A percentile compares a stretch with the other conserved stretches of the same genome.
phyloP scores from a whole-genome alignment of 1,140 invertebrate species.

The Sycophaga agraensis region DNA sequence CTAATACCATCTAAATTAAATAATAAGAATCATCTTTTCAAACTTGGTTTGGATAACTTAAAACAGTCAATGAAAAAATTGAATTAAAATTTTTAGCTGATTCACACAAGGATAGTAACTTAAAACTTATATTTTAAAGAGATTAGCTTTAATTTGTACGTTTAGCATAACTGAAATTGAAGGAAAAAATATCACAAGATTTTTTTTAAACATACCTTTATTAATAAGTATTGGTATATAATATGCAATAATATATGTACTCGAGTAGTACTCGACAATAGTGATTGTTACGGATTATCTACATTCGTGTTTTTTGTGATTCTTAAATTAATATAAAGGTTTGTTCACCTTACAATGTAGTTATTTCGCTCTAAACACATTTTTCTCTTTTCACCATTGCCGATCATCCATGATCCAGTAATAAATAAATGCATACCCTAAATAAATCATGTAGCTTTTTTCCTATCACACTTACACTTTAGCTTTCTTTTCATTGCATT shows the following conservation, averaged over 20 bases:
- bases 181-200: too few species aligned
- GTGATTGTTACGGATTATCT: conserved; percentile 56
- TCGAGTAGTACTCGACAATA: conserved; percentile 54
- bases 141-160: too few species aligned
- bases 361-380: neutral
- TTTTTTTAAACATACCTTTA: conserved; percentile 35
- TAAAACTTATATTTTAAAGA: neutral
- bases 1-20: too few species aligned
- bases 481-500: neutral
- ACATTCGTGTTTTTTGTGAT: conserved; percentile 44
- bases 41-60: too few species aligned
- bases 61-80: too few species aligned
- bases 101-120: neutral
- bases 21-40: too few species aligned
- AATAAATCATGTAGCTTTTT: conserved; percentile 46
- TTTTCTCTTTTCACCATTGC: conserved; percentile 12
- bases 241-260: conserved; percentile 52
- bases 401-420: conserved; percentile 36
- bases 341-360: neutral
- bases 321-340: conserved; percentile 17
- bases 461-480: too few species aligned
- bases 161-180: too few species aligned
- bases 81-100: too few species aligned
- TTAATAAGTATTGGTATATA: conserved; percentile 56
- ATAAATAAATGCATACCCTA: conserved; percentile 55